Evolutionary conservation across 2,797 vertebrate species (phyloP).

Genomic region (Gouania willdenowi): DNA sequence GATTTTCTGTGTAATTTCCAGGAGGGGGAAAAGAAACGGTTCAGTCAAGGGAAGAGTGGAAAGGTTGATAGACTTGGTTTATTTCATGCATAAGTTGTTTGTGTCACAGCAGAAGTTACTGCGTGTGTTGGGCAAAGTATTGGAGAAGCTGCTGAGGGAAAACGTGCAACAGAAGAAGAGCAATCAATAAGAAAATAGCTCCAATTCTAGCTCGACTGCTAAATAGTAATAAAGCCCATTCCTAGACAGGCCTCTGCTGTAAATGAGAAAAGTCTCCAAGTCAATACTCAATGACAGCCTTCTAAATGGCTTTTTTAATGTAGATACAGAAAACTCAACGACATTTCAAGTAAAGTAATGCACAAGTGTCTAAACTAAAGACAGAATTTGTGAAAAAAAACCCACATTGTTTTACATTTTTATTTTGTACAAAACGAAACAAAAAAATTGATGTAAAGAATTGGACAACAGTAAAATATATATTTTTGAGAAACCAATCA

Average conservation of each 20-base stretch:
- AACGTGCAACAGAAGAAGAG: slow-evolving; percentile 37
- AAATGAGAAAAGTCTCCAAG: slow-evolving; percentile 63
- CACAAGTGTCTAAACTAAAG: too few species aligned
- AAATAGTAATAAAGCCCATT: slow-evolving; percentile 35
- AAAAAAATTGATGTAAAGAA: too few species aligned
- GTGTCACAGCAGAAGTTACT: slow-evolving; percentile 32
- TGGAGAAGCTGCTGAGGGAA: slow-evolving; percentile 30
- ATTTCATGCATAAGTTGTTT: slow-evolving; percentile 30
- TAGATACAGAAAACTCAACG: slow-evolving; percentile 27
- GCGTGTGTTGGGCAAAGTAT: slow-evolving; percentile 26
- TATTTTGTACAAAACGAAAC: too few species aligned
- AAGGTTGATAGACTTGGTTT: slow-evolving; percentile 29
- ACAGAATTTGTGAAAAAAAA: too few species aligned
- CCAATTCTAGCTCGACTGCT: slow-evolving; percentile 34
- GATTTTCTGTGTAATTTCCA: slow-evolving; percentile 37
- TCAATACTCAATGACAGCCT: slow-evolving; percentile 45
- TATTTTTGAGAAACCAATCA: too few species aligned
- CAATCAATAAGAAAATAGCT: slow-evolving; percentile 68
- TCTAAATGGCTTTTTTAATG: slow-evolving; percentile 42
- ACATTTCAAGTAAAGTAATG: slow-evolving; percentile 34
- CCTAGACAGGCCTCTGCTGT: slow-evolving; percentile 30
- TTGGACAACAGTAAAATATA: too few species aligned
- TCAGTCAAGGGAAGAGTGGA: neutral
- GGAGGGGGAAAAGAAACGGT: neutral
- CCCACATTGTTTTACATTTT: neutral